Conservation (phyloP, 2,113 vertebrate species). For the Mirounga angustirostris region DNA sequence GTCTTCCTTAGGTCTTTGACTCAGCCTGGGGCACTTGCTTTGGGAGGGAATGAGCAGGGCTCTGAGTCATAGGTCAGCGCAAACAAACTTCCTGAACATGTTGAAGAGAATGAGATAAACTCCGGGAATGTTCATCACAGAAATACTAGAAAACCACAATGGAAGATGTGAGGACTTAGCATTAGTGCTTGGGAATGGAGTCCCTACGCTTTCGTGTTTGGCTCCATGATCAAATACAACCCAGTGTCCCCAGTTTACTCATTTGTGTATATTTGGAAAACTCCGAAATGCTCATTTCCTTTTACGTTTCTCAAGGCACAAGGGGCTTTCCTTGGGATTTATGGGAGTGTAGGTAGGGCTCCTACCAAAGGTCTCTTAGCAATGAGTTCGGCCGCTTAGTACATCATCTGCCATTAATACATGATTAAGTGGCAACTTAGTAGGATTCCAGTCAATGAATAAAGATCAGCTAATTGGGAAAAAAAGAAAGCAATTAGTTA, state of each 20-base stretch:
- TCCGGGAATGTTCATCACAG: not conserved
- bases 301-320: not conserved
- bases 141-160: not conserved
- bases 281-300: not conserved
- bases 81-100: constrained; percentile 8
- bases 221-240: not conserved
- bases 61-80: constrained; percentile 58
- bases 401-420: constrained; percentile 43
- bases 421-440: constrained; percentile 57
- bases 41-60: not conserved
- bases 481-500: constrained; percentile 61
- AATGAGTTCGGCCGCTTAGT: not conserved
- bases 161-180: not conserved
- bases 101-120: not conserved
- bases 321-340: constrained; percentile 19
- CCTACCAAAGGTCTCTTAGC: not conserved
- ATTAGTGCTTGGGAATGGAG: not conserved
- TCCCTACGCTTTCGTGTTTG: not conserved
- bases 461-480: constrained; percentile 60
- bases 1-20: not conserved
- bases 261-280: not conserved
- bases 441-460: constrained; percentile 33
- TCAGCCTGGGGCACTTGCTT: not conserved
- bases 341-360: not conserved
- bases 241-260: not conserved